Base-by-base conservation (phyloP, 2,113 vertebrate genomes). In the Embiotoca jacksoni region DNA sequence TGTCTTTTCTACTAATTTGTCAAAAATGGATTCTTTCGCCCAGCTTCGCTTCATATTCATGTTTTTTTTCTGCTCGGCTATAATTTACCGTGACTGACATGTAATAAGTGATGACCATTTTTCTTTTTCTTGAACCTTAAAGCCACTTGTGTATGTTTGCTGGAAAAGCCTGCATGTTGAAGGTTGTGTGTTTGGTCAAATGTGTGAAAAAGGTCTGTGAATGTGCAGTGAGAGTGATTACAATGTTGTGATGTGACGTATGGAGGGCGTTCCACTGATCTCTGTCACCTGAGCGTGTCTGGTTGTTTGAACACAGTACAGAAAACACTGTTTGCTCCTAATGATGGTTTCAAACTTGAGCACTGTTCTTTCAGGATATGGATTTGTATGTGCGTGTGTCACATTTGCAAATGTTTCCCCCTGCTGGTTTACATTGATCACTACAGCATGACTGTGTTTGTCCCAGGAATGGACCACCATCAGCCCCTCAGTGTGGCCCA, bases 401-500 rank as follows among this genome's bases (percentile, higher is more conserved):
- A 37, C 63, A 8, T 16, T 54, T 49, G 58, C 8, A 50, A 44
- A 64, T 84, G 58, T 70, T 76, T 57, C 71, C 49, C 50, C 55
- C 69, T 87, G 39, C 32, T 85, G 81, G 77, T 75, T 46, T 4
- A 37, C 1, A 3, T 7, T 15, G 32, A 8, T 57, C 57, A 23
- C 67, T 9, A 83, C 41, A 84, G n/a, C 14, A 2, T 61, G 15
- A 46, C 2, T 70, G 1, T 73, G 8, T 76, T 83, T 58, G 33
- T 62, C 83, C 35, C 91, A 91, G 94, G 94, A 85, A 85, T 95
- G 85, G 97, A 97, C 82, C 94, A 93, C 79, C 91, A 95, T 79
- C 96, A 97, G 89, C 94, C 95, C 78, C 94, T 96, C 82, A 95
- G 95, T 89, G 93, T 95, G 72, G 95, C 95, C 90, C 97, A 96